Percentiles rank a stretch among this genome's conserved stretches.
Evolutionary conservation across 2,888 invertebrate genomes (phyloP).

Genomic region (Drosophila barbarae): DNA sequence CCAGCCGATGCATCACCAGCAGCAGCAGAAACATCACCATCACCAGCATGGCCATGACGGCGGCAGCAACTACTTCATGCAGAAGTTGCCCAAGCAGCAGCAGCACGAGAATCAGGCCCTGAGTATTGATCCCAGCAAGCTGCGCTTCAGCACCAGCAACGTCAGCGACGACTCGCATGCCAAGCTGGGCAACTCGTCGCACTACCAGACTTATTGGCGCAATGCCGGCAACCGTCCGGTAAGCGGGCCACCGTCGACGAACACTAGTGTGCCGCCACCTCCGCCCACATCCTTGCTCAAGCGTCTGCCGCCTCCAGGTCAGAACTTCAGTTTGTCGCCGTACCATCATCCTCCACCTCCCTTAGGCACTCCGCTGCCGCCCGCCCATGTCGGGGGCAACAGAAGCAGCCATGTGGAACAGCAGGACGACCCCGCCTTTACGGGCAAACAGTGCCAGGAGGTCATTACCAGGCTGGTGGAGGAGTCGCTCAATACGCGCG

Average conservation of each 20-base stretch:
- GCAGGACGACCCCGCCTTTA: conserved; percentile 12
- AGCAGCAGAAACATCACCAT: conserved; percentile 54
- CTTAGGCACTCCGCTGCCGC: conserved; percentile 4
- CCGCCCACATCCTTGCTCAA: conserved; percentile 47
- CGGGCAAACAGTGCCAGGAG: conserved; percentile 60
- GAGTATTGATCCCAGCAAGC: conserved; percentile 73
- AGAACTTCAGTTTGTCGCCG: conserved; percentile 34
- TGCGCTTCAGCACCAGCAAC: conserved; percentile 67
- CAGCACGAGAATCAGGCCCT: conserved; percentile 65
- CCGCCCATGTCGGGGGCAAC: conserved; percentile 5
- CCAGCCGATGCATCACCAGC: conserved; percentile 46
- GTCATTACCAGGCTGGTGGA: conserved; percentile 69
- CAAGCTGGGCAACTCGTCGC: conserved; percentile 65
- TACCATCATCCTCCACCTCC: conserved; percentile 42
- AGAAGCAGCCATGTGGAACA: conserved; percentile 27
- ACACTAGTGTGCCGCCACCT: conserved; percentile 33
- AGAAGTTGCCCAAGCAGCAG: conserved; percentile 64
- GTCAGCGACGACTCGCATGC: conserved; percentile 58
- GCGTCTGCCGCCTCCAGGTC: conserved; percentile 39
- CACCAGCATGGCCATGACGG: conserved; percentile 40
- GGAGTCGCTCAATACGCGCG: conserved; percentile 55
- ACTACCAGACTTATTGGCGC: conserved; percentile 65
- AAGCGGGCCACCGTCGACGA: conserved; percentile 19
- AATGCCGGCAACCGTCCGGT: conserved; percentile 52
- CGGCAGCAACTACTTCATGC: conserved; percentile 60